Conservation (phyloP, 1,140 invertebrate species). For the Drosophila obscura region DNA sequence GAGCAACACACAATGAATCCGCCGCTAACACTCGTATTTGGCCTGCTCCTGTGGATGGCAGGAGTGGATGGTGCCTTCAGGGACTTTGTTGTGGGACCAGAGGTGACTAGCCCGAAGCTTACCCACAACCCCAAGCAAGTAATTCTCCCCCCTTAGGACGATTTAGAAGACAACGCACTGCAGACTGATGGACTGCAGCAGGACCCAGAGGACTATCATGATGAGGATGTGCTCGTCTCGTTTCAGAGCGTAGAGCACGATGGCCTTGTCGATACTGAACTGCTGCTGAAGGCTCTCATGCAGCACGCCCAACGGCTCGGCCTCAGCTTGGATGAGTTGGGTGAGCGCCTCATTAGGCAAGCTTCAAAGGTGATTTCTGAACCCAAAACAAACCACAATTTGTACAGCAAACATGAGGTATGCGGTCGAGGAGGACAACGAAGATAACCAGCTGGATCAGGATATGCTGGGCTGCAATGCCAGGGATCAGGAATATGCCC, state of each 20-base stretch:
- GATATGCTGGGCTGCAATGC: background rate
- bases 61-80: conserved; percentile 38
- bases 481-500: conserved; percentile 3
- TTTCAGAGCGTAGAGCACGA: conserved; percentile 35
- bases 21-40: conserved; percentile 5
- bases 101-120: conserved; percentile 3
- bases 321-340: conserved; percentile 51
- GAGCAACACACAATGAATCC: background rate
- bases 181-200: background rate
- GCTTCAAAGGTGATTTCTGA: background rate
- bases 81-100: conserved; percentile 65
- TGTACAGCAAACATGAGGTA: conserved; percentile 20
- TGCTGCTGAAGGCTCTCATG: conserved; percentile 42
- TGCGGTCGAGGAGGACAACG: background rate
- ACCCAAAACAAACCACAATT: too few relatives aligned
- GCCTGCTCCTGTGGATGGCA: conserved; percentile 28
- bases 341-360: conserved; percentile 14
- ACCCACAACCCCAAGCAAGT: background rate
- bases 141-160: background rate
- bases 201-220: background rate
- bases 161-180: background rate
- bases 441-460: conserved; percentile 1
- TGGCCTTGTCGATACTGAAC: conserved; percentile 40
- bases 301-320: conserved; percentile 61
- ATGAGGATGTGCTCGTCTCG: conserved; percentile 8